Percentiles rank a stretch among this genome's conserved stretches.
phyloP scores from a whole-genome alignment of 2,113 vertebrate genomes.

The Chloebia gouldiae region DNA sequence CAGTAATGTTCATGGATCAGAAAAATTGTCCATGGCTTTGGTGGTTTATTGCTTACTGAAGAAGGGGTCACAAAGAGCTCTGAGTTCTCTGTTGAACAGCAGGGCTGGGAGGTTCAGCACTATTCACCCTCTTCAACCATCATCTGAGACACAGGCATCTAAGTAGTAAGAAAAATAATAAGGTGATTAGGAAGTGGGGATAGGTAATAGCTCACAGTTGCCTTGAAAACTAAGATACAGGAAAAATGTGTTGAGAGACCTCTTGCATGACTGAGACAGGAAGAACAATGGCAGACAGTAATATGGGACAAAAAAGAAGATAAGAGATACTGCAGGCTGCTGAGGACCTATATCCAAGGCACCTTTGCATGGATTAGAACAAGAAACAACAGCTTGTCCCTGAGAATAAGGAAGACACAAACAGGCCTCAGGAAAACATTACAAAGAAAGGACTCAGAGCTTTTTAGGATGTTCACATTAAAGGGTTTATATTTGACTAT shows the following conservation, averaged over 20 bases:
- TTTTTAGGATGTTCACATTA: not conserved
- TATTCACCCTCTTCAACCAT: rapidly evolving
- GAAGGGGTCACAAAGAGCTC: not conserved
- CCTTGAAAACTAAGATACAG: not conserved
- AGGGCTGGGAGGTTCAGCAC: not conserved
- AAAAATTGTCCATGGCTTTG: not conserved
- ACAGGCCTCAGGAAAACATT: not conserved
- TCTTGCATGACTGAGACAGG: not conserved
- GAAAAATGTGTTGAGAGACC: not conserved
- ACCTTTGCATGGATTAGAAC: not conserved
- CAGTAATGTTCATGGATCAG: not conserved
- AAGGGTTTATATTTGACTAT: not conserved
- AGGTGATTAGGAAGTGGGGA: not conserved
- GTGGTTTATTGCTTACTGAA: not conserved
- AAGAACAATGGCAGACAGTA: not conserved
- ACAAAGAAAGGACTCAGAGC: not conserved
- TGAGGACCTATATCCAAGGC: not conserved
- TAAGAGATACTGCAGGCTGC: rapidly evolving
- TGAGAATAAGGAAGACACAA: not conserved
- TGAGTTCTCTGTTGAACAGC: not conserved
- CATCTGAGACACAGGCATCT: not conserved
- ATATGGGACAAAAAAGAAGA: not conserved
- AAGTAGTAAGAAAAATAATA: not conserved
- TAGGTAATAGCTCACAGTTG: not conserved
- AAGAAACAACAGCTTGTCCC: not conserved